Percentiles rank a stretch among this genome's conserved stretches.
Conservation (phyloP, 2,113 vertebrate species). For the Halcyon senegalensis region DNA sequence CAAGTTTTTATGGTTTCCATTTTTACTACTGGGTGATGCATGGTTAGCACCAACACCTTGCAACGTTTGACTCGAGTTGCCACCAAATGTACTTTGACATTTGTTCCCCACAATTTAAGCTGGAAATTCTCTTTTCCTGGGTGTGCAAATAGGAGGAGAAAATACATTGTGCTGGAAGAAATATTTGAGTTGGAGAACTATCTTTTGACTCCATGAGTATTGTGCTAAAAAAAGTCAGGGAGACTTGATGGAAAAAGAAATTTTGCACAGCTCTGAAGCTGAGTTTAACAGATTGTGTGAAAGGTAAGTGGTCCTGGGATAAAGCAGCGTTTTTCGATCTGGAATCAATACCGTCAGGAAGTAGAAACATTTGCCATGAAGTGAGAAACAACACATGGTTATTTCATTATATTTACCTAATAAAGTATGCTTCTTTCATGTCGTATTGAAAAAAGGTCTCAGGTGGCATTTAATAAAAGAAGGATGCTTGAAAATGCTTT, state of each 20-base stretch:
- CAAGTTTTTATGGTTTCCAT: not conserved
- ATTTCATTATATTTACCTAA: slow-evolving; percentile 62
- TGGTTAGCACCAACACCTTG: not conserved
- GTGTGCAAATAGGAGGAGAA: not conserved
- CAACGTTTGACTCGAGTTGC: not conserved
- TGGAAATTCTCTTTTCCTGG: not conserved
- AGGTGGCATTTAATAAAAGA: slow-evolving; percentile 51
- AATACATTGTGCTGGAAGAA: not conserved
- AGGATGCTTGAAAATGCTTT: slow-evolving; percentile 23
- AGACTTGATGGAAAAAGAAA: not conserved
- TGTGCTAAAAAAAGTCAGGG: not conserved
- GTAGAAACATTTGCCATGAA: slow-evolving; percentile 48
- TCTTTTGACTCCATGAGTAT: not conserved
- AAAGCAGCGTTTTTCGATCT: slow-evolving; percentile 38
- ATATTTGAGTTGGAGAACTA: not conserved
- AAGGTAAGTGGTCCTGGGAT: not conserved
- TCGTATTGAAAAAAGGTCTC: slow-evolving; percentile 9
- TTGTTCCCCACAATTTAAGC: not conserved
- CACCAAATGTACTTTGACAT: not conserved
- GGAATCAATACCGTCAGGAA: slow-evolving; percentile 69
- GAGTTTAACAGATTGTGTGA: not conserved
- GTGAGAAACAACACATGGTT: slow-evolving; percentile 68
- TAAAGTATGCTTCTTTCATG: slow-evolving; percentile 48
- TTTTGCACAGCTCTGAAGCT: not conserved
- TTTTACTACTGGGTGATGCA: not conserved